Conservation (phyloP, 2,113 vertebrate genomes). For the Archocentrus centrarchus region DNA sequence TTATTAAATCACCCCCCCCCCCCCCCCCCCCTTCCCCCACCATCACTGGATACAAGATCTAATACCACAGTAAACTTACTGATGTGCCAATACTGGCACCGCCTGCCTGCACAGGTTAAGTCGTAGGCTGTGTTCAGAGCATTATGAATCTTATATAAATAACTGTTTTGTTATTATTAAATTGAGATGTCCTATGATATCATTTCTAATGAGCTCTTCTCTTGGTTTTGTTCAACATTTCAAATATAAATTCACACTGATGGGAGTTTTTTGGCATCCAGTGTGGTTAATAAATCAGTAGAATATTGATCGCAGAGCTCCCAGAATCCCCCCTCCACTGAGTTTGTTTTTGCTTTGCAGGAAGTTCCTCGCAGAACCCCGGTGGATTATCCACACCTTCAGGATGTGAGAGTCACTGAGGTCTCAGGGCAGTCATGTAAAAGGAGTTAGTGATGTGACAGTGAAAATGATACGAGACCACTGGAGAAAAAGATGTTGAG, state of each 20-base stretch:
- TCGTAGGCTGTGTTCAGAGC: too few relatives aligned
- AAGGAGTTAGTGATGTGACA: neutral
- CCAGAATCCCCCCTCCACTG: neutral
- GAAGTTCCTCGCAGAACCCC: neutral
- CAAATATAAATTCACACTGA: neutral
- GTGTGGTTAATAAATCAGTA: neutral
- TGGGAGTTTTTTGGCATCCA: neutral
- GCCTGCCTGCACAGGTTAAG: too few relatives aligned
- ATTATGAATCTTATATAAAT: neutral
- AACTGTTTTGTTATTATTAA: neutral
- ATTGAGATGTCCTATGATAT: neutral
- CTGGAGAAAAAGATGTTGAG: neutral
- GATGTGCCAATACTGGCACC: neutral
- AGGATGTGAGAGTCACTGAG: constrained; percentile 9
- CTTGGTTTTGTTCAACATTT: neutral
- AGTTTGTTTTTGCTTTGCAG: neutral
- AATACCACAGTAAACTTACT: neutral
- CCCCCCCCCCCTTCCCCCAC: too few relatives aligned
- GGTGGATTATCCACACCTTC: constrained; percentile 3
- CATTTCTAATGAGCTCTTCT: neutral
- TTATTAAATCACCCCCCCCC: neutral
- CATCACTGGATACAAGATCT: neutral
- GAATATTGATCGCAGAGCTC: constrained; percentile 4
- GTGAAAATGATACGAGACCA: neutral
- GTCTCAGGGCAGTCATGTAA: neutral